Conservation (phyloP, 2,797 vertebrate species). For the Pampus argenteus region DNA sequence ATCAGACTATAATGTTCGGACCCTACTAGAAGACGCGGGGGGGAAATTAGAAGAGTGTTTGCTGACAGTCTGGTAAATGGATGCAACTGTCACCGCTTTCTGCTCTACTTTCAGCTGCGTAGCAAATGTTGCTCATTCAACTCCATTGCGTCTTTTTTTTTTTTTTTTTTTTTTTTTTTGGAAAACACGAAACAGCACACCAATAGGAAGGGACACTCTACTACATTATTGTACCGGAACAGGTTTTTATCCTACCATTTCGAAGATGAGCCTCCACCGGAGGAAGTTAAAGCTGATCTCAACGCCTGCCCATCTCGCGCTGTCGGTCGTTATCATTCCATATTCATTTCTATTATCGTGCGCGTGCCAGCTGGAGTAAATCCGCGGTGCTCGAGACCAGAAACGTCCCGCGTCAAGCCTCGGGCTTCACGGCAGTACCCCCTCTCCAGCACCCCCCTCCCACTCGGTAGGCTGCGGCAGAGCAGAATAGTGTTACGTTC, state of each 20-base stretch:
- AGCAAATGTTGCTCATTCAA: slow-evolving; percentile 41
- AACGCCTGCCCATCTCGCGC: slow-evolving; percentile 69
- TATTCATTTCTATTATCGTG: slow-evolving; percentile 55
- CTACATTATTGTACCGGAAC: slow-evolving; percentile 43
- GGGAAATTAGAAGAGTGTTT: background rate
- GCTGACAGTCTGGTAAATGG: slow-evolving; percentile 2
- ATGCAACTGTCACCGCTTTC: slow-evolving; percentile 14
- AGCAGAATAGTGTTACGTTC: slow-evolving; percentile 52
- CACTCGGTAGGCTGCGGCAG: slow-evolving; percentile 74
- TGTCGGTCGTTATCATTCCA: slow-evolving; percentile 66
- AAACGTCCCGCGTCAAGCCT: slow-evolving; percentile 77
- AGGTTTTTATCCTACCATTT: slow-evolving; percentile 76
- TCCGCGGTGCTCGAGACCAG: slow-evolving; percentile 72
- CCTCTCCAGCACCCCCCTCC: background rate
- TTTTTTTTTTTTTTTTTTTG: too few relatives aligned
- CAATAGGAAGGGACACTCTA: slow-evolving; percentile 37
- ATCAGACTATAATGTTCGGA: slow-evolving; percentile 5
- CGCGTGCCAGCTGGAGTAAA: slow-evolving; percentile 69
- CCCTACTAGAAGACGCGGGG: background rate
- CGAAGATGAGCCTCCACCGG: slow-evolving; percentile 72
- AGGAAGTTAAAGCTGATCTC: slow-evolving; percentile 66
- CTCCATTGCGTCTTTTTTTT: slow-evolving; percentile 75
- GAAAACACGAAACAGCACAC: slow-evolving; percentile 47
- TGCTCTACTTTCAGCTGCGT: slow-evolving; percentile 62
- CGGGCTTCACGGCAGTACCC: slow-evolving; percentile 50